These are phyloP conservation scores for Tretioscincus oriximinensis DNA, from an alignment of 2,113 vertebrate genomes.

Conservation along the genomic window DNA sequence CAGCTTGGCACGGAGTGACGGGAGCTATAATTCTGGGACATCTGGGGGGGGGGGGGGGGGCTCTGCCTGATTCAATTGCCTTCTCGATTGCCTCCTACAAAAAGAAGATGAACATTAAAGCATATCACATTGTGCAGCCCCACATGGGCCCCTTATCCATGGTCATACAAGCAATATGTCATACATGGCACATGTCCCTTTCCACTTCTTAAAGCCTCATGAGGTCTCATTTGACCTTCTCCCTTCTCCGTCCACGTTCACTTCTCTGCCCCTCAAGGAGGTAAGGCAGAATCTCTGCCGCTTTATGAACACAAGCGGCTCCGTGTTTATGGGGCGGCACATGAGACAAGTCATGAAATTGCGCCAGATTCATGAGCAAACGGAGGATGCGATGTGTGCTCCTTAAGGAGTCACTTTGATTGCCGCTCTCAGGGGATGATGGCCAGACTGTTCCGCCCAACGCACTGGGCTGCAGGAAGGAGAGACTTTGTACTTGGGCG, in stretches of 20 bases:
- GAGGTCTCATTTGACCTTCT: not conserved
- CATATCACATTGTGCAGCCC: not conserved
- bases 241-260: not conserved
- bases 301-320: rapidly evolving
- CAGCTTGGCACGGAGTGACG: not conserved
- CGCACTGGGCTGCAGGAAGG: not conserved
- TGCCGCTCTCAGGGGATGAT: not conserved
- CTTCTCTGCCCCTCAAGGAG: rapidly evolving
- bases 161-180: too few relatives aligned
- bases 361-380: not conserved
- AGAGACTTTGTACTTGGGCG: not conserved
- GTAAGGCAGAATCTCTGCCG: rapidly evolving
- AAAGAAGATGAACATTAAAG: not conserved
- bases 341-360: rapidly evolving
- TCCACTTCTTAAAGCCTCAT: too few relatives aligned
- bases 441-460: not conserved
- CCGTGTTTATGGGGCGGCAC: rapidly evolving
- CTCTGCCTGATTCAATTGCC: too few relatives aligned
- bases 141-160: too few relatives aligned
- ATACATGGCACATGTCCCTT: not conserved
- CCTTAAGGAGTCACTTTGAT: not conserved
- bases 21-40: not conserved
- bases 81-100: not conserved
- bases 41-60: not conserved
- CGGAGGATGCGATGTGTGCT: not conserved